Base-by-base conservation (phyloP, 2,888 invertebrate genomes). In the Panopea generosa region DNA sequence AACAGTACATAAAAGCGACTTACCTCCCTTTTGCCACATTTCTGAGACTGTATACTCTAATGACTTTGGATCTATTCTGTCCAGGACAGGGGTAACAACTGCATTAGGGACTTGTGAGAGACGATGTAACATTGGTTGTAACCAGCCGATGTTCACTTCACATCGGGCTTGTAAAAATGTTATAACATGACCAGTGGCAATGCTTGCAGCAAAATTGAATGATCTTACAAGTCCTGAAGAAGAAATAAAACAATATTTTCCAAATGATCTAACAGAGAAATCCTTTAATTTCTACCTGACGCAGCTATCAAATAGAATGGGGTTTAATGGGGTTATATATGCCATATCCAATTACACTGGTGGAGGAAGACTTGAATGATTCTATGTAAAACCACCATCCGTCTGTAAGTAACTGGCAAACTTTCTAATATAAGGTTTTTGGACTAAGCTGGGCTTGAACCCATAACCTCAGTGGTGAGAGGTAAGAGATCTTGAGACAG, bases 11-110 rank as follows among this genome's bases (percentile, higher is more conserved):
- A 40, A n/a, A n/a, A n/a, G n/a, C n/a, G 20, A 59, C 80, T 84
- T 77, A 91, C 93, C 93, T 81, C 93, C 93, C 88, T 92, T 93
- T 49, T 93, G 87, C 83, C 92, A 84, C 69, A 86, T 84, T 43
- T 91, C 77, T 7, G 89, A 82, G 16, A 87, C 89, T 53, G 83
- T 80, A 82, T 94, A 94, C 43, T 90, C 87, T 82, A 94, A 90
- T 53, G 92, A 93, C 62, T 87, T 84, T 6, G 90, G 86, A 86
- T 93, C 92, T 69, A 94, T 93, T 63, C 90, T 90, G 83, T 94
- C 94, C 68, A 94, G 87, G 20, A 93, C 88, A 2, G 94, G 94
- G 83, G 93, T 93, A 11, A 93, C 93, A 33, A 91, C 79, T 38
- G 82, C 78, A 38, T 77, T 68, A 45, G 86, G 86, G 61, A 27